phyloP scores from a whole-genome alignment of 2,113 vertebrate genomes.

The Anseranas semipalmata region DNA sequence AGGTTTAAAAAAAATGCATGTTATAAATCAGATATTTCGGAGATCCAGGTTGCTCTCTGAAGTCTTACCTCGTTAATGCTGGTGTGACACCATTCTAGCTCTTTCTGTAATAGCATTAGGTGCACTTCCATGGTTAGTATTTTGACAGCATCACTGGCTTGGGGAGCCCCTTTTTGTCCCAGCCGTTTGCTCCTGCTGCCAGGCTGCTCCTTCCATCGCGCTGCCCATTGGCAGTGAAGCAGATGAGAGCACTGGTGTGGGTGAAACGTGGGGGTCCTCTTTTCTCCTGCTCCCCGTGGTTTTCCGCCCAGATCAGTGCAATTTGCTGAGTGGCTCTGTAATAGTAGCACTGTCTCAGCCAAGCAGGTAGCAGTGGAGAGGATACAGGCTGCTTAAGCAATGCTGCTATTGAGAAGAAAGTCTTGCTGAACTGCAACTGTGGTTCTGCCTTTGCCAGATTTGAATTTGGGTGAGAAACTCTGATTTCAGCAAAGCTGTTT shows the following conservation, averaged over 20 bases:
- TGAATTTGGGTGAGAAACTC: conserved; percentile 16
- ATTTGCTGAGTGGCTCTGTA: not conserved
- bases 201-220: not conserved
- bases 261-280: not conserved
- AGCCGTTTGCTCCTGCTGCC: not conserved
- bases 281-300: fast-evolving
- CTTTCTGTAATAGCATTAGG: not conserved
- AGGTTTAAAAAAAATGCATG: not conserved
- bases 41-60: not conserved
- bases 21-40: not conserved
- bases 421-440: not conserved
- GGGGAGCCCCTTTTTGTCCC: not conserved
- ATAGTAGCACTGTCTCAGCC: not conserved
- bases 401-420: not conserved
- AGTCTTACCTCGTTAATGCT: not conserved
- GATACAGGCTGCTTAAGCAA: not conserved
- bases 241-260: not conserved
- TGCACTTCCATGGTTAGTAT: not conserved
- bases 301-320: not conserved
- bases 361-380: not conserved
- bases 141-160: not conserved
- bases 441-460: not conserved
- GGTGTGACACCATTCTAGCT: not conserved
- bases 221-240: not conserved
- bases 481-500: conserved; percentile 3